These are phyloP conservation scores for Acanthococcus lagerstroemiae DNA, from an alignment of 2,888 invertebrate species.

Conservation along the genomic window DNA sequence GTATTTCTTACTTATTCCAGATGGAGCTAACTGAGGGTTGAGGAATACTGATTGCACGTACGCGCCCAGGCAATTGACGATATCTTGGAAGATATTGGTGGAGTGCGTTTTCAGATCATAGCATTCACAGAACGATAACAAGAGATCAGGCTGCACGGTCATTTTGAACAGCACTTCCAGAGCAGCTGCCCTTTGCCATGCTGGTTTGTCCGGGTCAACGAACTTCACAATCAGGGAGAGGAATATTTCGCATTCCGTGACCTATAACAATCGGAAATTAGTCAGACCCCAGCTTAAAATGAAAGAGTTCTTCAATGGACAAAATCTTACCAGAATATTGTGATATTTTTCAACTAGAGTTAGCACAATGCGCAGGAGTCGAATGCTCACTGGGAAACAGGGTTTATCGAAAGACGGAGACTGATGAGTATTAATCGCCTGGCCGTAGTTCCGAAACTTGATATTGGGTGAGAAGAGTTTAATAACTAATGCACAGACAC, in stretches of 20 bases:
- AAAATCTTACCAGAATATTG: slow-evolving; percentile 61
- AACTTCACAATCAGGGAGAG: slow-evolving; percentile 93
- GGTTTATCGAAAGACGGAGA: slow-evolving; percentile 65
- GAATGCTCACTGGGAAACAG: slow-evolving; percentile 93
- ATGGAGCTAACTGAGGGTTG: slow-evolving; percentile 47
- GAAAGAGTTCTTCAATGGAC: too few species aligned
- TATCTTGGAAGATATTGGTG: slow-evolving; percentile 87
- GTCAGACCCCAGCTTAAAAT: too few species aligned
- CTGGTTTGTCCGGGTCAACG: slow-evolving; percentile 89
- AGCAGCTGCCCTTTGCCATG: slow-evolving; percentile 92
- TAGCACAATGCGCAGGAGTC: slow-evolving; percentile 82
- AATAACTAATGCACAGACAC: slow-evolving; percentile 96
- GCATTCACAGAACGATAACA: slow-evolving; percentile 85
- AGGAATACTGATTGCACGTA: slow-evolving; percentile 88
- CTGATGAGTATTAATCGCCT: slow-evolving; percentile 8
- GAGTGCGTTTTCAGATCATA: slow-evolving; percentile 93
- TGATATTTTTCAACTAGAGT: slow-evolving; percentile 90
- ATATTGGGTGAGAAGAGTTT: slow-evolving; percentile 96
- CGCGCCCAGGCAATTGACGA: slow-evolving; percentile 84
- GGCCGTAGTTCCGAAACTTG: slow-evolving; percentile 61
- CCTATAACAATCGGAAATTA: slow-evolving; percentile 45
- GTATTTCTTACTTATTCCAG: slow-evolving; percentile 4
- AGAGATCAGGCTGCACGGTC: slow-evolving; percentile 73
- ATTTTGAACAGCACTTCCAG: slow-evolving; percentile 92
- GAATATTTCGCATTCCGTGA: slow-evolving; percentile 98